These are phyloP conservation scores for Montipora efflorescens DNA, from an alignment of 64 coral and sea anemone genomes.

Conservation along the genomic window DNA sequence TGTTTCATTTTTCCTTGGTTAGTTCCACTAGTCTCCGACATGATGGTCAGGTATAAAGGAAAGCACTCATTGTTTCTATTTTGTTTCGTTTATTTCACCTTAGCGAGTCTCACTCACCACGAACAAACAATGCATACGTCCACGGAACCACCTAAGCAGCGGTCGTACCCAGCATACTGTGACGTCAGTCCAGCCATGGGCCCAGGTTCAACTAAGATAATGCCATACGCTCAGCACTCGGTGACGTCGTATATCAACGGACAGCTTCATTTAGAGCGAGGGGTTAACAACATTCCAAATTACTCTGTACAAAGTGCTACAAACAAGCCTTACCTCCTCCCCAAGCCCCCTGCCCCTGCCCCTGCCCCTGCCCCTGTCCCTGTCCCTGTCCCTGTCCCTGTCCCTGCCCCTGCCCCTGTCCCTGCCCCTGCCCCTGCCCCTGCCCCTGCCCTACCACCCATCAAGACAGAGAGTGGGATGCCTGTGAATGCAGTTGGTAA, in stretches of 20 bases:
- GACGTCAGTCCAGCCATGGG: constrained; percentile 92
- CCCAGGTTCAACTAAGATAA: constrained; percentile 94
- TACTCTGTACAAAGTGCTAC: constrained; percentile 21
- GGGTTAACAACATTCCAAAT: constrained; percentile 64
- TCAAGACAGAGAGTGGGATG: constrained; percentile 17
- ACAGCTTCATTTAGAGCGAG: constrained; percentile 57
- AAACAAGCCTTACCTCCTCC: constrained; percentile 82
- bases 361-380: too few relatives aligned
- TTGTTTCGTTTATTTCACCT: not conserved
- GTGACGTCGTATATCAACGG: constrained; percentile 99
- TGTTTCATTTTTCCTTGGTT: too few relatives aligned
- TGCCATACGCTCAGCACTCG: constrained; percentile 97
- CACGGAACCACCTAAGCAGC: constrained; percentile 86
- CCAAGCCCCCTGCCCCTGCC: constrained; percentile 45
- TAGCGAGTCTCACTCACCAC: constrained; percentile 98
- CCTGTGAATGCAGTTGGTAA: constrained; percentile 27
- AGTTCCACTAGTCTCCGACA: too few relatives aligned
- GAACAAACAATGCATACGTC: constrained; percentile 93
- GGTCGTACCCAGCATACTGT: constrained; percentile 98
- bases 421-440: too few relatives aligned
- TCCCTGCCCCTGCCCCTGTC: too few relatives aligned
- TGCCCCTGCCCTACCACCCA: not conserved
- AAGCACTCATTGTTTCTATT: not conserved
- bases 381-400: too few relatives aligned
- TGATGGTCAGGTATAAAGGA: too few relatives aligned